A percentile compares a stretch with the other conserved stretches of the same genome.
phyloP scores from a whole-genome alignment of 2,113 vertebrate species.

The Numenius arquata region DNA sequence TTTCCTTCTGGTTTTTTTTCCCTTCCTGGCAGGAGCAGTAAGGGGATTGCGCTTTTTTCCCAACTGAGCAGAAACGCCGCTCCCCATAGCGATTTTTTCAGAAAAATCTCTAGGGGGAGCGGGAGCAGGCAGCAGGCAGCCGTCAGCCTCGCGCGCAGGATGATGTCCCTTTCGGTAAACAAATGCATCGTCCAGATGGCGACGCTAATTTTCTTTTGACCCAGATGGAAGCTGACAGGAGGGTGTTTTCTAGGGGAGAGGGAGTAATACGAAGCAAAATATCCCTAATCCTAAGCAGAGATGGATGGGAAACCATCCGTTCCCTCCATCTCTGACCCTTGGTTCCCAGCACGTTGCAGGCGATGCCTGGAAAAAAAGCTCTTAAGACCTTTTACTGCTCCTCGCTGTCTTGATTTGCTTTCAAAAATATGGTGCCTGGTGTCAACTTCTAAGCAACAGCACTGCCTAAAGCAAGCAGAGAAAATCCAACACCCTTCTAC shows the following conservation, averaged over 20 bases:
- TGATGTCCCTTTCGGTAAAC: not conserved
- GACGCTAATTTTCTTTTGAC: not conserved
- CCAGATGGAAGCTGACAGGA: not conserved
- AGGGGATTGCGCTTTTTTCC: slow-evolving; percentile 43
- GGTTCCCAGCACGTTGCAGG: slow-evolving; percentile 26
- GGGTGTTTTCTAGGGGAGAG: not conserved
- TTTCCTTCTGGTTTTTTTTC: not conserved
- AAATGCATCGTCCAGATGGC: not conserved
- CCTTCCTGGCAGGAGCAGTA: slow-evolving; percentile 58
- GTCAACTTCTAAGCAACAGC: slow-evolving; percentile 67
- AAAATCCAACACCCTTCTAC: slow-evolving; percentile 71
- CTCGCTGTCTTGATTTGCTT: slow-evolving; percentile 55
- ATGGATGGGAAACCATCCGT: not conserved
- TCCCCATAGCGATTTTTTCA: slow-evolving; percentile 1
- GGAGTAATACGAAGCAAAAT: not conserved
- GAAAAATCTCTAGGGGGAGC: not conserved
- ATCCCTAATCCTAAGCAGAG: not conserved
- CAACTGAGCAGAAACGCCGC: slow-evolving; percentile 48
- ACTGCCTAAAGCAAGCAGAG: slow-evolving; percentile 78
- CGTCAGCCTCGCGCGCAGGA: rapidly evolving
- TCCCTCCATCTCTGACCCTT: not conserved
- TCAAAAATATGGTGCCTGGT: slow-evolving; percentile 63
- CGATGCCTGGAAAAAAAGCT: not conserved
- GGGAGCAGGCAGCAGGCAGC: not conserved
- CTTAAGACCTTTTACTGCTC: slow-evolving; percentile 57